Evolutionary conservation across 2,113 vertebrate species (phyloP).

Genomic region (Nicator chloris): DNA sequence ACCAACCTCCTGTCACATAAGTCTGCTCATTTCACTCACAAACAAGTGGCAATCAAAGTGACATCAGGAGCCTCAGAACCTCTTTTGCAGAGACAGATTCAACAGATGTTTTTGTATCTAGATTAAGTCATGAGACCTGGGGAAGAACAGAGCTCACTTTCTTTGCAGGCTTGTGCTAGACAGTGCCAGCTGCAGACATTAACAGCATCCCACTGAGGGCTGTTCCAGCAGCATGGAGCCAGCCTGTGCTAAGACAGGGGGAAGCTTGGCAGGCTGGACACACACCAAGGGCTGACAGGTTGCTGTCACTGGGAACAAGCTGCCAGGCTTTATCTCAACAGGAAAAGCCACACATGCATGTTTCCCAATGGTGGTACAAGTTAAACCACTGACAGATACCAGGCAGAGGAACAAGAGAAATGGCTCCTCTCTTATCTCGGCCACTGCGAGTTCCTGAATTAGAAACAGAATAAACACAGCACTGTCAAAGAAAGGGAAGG

Average conservation of each 20-base stretch:
- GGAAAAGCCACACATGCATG: neutral
- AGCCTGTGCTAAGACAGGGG: neutral
- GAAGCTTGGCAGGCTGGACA: conserved; percentile 12
- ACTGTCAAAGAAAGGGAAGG: neutral
- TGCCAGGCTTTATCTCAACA: conserved; percentile 24
- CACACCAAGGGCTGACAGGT: neutral
- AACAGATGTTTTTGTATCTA: neutral
- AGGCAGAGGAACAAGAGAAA: neutral
- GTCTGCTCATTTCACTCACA: neutral
- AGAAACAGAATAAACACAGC: neutral
- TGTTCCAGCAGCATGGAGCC: neutral
- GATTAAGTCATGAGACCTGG: neutral
- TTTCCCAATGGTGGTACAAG: neutral
- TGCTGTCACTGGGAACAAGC: neutral
- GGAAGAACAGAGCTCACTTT: conserved; percentile 14
- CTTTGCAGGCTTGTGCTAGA: neutral
- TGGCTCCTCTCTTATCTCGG: neutral
- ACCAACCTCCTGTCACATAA: neutral
- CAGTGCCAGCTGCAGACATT: conserved; percentile 11
- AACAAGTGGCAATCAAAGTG: neutral
- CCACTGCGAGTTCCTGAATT: neutral
- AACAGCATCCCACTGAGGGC: conserved; percentile 14
- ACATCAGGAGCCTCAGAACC: neutral
- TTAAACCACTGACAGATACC: neutral
- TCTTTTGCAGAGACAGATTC: neutral